Percentiles rank a stretch among this genome's conserved stretches.
Evolutionary conservation across 2,113 vertebrate species (phyloP).

Genomic region (Phoenicopterus ruber): DNA sequence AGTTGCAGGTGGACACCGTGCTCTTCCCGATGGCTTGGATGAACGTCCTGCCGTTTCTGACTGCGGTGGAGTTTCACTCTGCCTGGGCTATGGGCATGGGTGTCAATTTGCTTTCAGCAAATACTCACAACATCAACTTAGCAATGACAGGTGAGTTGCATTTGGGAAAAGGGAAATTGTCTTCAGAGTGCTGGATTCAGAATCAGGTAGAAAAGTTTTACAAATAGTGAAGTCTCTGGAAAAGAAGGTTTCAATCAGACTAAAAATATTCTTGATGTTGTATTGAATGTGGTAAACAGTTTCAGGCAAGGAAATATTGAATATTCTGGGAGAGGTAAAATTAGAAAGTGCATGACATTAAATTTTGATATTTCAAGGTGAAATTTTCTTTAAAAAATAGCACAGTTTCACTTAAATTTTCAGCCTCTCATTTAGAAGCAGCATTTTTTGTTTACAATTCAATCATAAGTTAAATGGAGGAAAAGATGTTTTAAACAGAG

Average conservation of each 20-base stretch:
- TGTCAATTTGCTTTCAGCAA: slow-evolving; percentile 77
- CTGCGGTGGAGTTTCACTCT: slow-evolving; percentile 69
- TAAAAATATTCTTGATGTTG: not conserved
- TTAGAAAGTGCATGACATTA: not conserved
- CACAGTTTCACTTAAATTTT: not conserved
- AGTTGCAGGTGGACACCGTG: slow-evolving; percentile 72
- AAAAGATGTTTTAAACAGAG: not conserved
- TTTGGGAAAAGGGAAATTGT: not conserved
- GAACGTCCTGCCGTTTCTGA: slow-evolving; percentile 67
- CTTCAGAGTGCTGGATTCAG: not conserved
- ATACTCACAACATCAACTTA: slow-evolving; percentile 63
- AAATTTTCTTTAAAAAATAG: not conserved
- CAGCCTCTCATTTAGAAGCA: not conserved
- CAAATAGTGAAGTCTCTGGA: not conserved
- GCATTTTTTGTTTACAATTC: not conserved
- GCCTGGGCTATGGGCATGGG: slow-evolving; percentile 75
- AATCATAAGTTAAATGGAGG: not conserved
- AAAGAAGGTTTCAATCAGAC: not conserved
- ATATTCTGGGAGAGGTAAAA: not conserved
- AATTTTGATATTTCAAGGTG: not conserved
- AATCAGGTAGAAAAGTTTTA: not conserved
- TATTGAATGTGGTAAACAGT: not conserved
- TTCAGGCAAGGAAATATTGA: not conserved
- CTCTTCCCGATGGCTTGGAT: slow-evolving; percentile 66
- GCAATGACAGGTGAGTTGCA: slow-evolving; percentile 77